Evolutionary conservation across 2,888 invertebrate genomes (phyloP).

Genomic region (Siphlonurus alternatus): DNA sequence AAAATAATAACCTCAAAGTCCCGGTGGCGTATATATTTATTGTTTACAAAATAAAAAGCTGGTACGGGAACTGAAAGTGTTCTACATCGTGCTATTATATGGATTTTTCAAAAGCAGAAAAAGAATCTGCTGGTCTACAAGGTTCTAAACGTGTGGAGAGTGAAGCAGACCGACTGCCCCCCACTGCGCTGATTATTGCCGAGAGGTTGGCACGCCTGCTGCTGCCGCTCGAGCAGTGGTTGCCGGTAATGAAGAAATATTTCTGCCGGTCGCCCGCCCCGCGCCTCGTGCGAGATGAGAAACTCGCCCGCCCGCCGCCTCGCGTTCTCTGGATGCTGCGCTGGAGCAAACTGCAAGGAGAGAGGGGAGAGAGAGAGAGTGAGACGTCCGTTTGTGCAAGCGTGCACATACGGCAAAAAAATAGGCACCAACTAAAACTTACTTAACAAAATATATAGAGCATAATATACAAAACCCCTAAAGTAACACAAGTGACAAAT

Average conservation of each 20-base stretch:
- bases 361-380: neutral
- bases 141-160: too few relatives aligned
- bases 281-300: neutral
- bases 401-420: neutral
- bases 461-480: neutral
- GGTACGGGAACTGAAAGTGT: too few relatives aligned
- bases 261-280: neutral
- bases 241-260: neutral
- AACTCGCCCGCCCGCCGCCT: neutral
- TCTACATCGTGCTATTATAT: too few relatives aligned
- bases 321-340: neutral
- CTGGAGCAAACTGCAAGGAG: neutral
- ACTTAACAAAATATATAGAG: neutral
- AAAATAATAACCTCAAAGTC: too few relatives aligned
- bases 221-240: neutral
- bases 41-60: too few relatives aligned
- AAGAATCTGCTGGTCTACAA: too few relatives aligned
- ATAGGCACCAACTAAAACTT: neutral
- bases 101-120: too few relatives aligned
- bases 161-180: neutral
- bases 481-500: neutral
- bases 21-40: too few relatives aligned
- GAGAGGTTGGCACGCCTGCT: neutral
- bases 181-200: neutral
- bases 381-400: too few relatives aligned